phyloP scores from a whole-genome alignment of 2,797 vertebrate genomes.

The Crocodylus rhombifer region DNA sequence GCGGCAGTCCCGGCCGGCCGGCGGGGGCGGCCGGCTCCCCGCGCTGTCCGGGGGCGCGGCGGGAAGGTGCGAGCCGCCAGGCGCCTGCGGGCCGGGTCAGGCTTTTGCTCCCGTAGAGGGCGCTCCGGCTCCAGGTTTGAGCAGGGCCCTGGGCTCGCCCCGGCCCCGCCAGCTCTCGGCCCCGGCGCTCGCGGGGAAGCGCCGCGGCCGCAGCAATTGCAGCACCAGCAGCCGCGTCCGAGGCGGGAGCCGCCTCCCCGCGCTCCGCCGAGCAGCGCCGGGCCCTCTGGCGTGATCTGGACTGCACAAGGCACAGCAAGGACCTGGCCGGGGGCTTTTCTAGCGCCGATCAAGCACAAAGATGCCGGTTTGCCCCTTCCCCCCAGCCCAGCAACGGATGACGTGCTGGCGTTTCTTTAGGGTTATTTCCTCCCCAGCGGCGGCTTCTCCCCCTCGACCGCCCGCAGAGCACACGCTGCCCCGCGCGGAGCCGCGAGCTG shows the following conservation, averaged over 20 bases:
- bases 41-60: background rate
- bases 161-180: background rate
- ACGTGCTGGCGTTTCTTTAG: background rate
- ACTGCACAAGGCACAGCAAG: background rate
- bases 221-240: no score
- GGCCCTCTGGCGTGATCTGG: background rate
- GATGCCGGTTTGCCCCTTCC: no score
- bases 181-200: background rate
- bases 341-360: background rate
- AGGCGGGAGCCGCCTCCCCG: no score
- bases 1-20: background rate
- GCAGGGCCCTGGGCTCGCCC: background rate
- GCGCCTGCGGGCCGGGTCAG: background rate
- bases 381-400: no score
- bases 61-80: background rate
- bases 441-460: no score
- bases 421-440: background rate
- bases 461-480: no score
- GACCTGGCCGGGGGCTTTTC: background rate
- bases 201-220: no score
- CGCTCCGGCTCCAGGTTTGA: constrained; percentile 72
- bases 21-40: constrained; percentile 51
- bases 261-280: background rate
- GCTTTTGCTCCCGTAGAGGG: constrained; percentile 74
- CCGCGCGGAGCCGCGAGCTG: no score